phyloP scores from a whole-genome alignment of 2,113 vertebrate species.

The Corynorhinus townsendii region DNA sequence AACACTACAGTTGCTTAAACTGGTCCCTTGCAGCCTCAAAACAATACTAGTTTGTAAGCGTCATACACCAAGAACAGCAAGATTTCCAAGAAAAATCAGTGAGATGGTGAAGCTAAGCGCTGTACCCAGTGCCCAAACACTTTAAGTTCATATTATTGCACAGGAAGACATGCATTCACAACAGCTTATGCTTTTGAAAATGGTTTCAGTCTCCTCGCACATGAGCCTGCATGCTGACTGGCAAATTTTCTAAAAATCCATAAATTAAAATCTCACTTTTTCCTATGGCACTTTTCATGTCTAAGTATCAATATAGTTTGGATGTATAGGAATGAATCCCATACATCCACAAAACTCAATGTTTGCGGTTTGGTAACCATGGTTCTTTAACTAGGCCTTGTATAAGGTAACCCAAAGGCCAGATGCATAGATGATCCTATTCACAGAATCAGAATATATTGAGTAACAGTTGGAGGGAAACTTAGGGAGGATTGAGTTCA shows the following conservation, averaged over 20 bases:
- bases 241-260: slow-evolving; percentile 45
- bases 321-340: background rate
- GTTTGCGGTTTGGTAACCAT: background rate
- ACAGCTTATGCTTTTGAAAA: slow-evolving; percentile 64
- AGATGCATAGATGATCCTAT: background rate
- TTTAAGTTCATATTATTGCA: slow-evolving; percentile 70
- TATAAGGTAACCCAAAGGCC: background rate
- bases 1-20: slow-evolving; percentile 35
- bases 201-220: slow-evolving; percentile 46
- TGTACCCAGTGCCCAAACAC: slow-evolving; percentile 40
- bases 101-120: slow-evolving; percentile 49
- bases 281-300: slow-evolving; percentile 55
- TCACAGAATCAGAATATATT: background rate
- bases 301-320: slow-evolving; percentile 41
- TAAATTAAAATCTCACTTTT: slow-evolving; percentile 54
- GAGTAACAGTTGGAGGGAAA: background rate
- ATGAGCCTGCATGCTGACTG: slow-evolving; percentile 47
- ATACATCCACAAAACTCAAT: background rate
- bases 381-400: background rate
- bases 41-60: slow-evolving; percentile 36
- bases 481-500: background rate
- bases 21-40: slow-evolving; percentile 43
- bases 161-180: slow-evolving; percentile 58
- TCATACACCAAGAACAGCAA: slow-evolving; percentile 35
- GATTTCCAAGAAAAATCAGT: slow-evolving; percentile 56